phyloP scores from a whole-genome alignment of 2,113 vertebrate species.

The Mormyrus iriodes region DNA sequence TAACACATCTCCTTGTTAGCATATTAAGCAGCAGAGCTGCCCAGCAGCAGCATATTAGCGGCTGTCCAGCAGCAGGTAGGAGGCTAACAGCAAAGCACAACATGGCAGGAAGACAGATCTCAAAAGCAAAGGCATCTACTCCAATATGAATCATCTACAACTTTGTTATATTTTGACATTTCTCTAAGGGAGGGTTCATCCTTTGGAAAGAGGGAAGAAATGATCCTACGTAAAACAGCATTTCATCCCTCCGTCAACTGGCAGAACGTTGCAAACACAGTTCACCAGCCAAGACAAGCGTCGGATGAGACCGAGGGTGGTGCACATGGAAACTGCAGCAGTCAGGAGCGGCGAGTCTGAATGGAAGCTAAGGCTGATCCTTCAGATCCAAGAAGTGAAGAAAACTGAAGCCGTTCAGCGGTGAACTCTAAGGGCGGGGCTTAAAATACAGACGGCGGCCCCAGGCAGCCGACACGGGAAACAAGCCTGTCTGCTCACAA shows the following conservation, averaged over 20 bases:
- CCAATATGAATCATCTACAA: too few species aligned
- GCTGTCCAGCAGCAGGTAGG: neutral
- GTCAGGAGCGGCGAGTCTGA: neutral
- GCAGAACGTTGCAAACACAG: neutral
- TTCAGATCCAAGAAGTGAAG: neutral
- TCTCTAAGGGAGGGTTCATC: neutral
- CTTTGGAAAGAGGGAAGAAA: neutral
- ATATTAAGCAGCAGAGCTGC: neutral
- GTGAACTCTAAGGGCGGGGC: neutral
- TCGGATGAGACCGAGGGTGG: neutral
- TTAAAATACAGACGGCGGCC: neutral
- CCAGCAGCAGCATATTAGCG: neutral
- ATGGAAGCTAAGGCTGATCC: neutral
- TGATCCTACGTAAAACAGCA: neutral
- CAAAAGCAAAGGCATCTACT: too few species aligned
- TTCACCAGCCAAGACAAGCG: neutral
- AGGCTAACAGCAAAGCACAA: neutral
- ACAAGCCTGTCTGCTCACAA: conserved; percentile 57
- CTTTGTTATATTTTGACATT: neutral
- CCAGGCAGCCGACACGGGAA: conserved; percentile 32
- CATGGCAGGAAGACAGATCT: neutral
- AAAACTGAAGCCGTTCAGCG: neutral
- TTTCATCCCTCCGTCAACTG: neutral
- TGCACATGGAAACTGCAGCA: neutral
- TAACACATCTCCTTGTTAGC: neutral